phyloP scores from a whole-genome alignment of 2,888 invertebrate species.

The Pterostichus madidus region DNA sequence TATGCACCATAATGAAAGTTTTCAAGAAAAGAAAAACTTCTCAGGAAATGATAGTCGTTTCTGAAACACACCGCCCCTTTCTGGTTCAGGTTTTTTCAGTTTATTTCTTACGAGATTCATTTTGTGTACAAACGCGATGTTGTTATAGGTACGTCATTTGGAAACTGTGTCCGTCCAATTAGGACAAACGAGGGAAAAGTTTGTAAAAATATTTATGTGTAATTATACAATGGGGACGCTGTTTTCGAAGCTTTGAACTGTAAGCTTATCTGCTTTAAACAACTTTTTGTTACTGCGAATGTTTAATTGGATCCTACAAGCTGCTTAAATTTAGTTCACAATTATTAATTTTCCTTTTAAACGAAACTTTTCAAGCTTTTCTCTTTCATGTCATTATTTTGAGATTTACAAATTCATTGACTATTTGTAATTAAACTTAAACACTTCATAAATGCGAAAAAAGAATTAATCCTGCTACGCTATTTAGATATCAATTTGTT shows the following conservation, averaged over 20 bases:
- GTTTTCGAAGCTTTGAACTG: slow-evolving; percentile 46
- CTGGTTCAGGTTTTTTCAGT: slow-evolving; percentile 22
- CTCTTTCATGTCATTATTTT: not conserved
- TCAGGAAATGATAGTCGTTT: slow-evolving; percentile 48
- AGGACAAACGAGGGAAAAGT: slow-evolving; percentile 25
- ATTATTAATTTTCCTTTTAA: not conserved
- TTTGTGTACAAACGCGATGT: slow-evolving; percentile 34
- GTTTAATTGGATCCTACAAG: slow-evolving; percentile 24
- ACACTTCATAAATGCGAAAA: not conserved
- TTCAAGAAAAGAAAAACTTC: slow-evolving; percentile 43
- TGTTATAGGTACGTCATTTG: slow-evolving; percentile 41
- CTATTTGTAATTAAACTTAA: too few relatives aligned
- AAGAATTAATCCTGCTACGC: not conserved
- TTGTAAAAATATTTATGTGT: slow-evolving; percentile 48
- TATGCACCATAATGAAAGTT: slow-evolving; percentile 58
- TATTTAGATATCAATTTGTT: too few relatives aligned
- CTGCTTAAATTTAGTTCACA: not conserved
- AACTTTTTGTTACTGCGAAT: slow-evolving; percentile 16
- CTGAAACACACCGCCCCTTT: slow-evolving; percentile 29
- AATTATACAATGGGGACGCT: slow-evolving; percentile 21
- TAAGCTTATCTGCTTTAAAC: slow-evolving; percentile 6
- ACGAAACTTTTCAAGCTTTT: not conserved
- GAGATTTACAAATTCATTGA: too few relatives aligned
- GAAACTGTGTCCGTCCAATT: slow-evolving; percentile 24
- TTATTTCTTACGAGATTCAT: slow-evolving; percentile 39